Evolutionary conservation across 2,888 invertebrate species (phyloP).

Genomic region (Platycheirus albimanus): DNA sequence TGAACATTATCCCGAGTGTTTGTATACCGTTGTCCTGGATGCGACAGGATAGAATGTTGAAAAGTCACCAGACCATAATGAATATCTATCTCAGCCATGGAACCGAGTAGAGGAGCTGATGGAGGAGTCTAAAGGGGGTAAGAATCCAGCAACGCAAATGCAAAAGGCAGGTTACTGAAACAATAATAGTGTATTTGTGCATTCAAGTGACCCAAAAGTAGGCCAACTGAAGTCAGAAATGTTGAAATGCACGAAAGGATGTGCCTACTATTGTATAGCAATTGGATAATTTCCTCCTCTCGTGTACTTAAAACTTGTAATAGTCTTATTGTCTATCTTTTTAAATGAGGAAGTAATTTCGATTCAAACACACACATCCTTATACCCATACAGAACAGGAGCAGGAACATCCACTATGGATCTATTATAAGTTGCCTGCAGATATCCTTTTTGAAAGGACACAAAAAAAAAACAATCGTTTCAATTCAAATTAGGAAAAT

Average conservation of each 20-base stretch:
- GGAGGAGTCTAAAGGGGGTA: neutral
- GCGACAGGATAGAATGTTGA: constrained; percentile 28
- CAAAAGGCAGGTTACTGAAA: constrained; percentile 22
- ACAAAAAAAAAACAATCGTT: constrained; percentile 25
- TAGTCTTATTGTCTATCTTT: constrained; percentile 45
- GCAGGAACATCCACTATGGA: neutral
- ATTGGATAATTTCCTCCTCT: constrained; percentile 73
- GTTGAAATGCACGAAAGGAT: constrained; percentile 38
- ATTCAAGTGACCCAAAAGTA: constrained; percentile 64
- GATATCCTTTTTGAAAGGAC: neutral
- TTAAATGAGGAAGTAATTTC: constrained; percentile 60
- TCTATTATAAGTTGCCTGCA: neutral
- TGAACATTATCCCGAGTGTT: constrained; percentile 51
- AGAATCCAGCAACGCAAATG: neutral
- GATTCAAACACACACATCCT: constrained; percentile 28
- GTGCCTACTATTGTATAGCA: constrained; percentile 51
- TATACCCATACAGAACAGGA: too few species aligned
- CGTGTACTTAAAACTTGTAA: constrained; percentile 15
- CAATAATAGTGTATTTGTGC: constrained; percentile 55
- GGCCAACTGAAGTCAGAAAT: constrained; percentile 53
- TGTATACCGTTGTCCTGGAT: constrained; percentile 37
- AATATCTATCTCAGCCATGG: constrained; percentile 5
- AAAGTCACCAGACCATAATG: constrained; percentile 54
- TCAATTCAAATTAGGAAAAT: constrained; percentile 61
- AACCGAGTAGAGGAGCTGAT: neutral